A percentile compares a stretch with the other conserved stretches of the same genome.
phyloP scores from a whole-genome alignment of 2,113 vertebrate genomes.

The Phaethornis superciliosus region DNA sequence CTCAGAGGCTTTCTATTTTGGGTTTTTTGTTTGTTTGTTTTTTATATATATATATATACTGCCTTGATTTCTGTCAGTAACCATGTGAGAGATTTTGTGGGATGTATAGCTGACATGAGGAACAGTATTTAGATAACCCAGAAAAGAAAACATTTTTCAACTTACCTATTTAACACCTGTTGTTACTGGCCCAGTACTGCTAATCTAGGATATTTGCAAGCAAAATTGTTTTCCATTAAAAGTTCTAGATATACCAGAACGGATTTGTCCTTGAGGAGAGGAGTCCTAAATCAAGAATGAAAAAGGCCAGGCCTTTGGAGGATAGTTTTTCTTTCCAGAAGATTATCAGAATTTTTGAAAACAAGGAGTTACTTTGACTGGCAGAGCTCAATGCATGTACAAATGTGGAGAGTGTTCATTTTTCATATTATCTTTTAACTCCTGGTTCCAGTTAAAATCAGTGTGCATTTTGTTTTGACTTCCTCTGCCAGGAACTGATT shows the following conservation, averaged over 20 bases:
- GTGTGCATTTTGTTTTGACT: background rate
- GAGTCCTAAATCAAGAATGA: background rate
- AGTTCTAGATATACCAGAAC: background rate
- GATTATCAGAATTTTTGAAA: background rate
- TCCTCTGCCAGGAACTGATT: background rate
- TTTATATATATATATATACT: background rate
- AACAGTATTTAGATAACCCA: background rate
- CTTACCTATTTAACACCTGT: background rate
- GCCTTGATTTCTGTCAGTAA: background rate
- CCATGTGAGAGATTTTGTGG: background rate
- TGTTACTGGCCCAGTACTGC: background rate
- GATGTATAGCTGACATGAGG: background rate
- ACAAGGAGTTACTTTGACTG: background rate
- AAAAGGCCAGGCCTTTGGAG: background rate
- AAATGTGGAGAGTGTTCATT: background rate
- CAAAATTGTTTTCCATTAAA: background rate
- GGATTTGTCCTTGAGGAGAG: background rate
- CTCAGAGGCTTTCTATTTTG: background rate
- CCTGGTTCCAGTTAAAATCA: background rate
- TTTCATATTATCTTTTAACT: background rate
- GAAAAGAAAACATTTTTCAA: background rate
- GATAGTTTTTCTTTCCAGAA: background rate
- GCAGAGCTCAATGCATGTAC: background rate
- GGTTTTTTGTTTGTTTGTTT: fast-evolving
- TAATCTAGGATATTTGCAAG: background rate